Conservation (phyloP, 2,888 invertebrate species). For the Phytoseiulus persimilis region DNA sequence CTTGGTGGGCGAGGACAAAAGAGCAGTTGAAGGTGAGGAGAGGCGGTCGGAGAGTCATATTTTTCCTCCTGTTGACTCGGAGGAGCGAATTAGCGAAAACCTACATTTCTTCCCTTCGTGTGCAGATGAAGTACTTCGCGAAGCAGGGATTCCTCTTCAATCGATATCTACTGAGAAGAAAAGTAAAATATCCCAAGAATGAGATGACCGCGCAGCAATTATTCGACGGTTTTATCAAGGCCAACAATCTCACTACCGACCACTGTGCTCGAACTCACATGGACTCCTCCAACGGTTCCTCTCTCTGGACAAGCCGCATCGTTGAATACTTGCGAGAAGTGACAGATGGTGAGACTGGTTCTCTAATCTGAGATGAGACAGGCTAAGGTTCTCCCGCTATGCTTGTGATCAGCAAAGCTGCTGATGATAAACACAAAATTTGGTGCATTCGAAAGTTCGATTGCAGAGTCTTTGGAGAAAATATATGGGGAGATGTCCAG, state of each 20-base stretch:
- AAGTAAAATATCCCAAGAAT: neutral
- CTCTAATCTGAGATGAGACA: too few relatives aligned
- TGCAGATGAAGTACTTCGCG: constrained; percentile 20
- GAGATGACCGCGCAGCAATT: neutral
- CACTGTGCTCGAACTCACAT: neutral
- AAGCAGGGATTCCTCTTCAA: neutral
- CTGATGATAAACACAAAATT: too few relatives aligned
- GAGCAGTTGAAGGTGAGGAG: neutral
- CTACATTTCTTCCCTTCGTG: neutral
- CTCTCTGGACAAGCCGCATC: constrained; percentile 10
- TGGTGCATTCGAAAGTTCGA: neutral
- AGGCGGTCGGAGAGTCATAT: too few relatives aligned
- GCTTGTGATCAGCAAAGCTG: too few relatives aligned
- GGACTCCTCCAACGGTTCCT: neutral
- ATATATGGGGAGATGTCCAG: neutral
- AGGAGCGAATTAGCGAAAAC: neutral
- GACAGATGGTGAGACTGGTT: neutral
- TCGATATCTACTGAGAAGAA: neutral
- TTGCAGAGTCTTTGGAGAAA: neutral
- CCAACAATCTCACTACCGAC: neutral
- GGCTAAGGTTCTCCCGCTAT: too few relatives aligned
- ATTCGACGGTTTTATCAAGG: neutral
- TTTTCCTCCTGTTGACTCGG: too few relatives aligned
- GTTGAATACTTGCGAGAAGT: neutral
- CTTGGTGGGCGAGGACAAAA: neutral